Conservation (phyloP, 1,140 invertebrate genomes). For the Probaryconus sp. region DNA sequence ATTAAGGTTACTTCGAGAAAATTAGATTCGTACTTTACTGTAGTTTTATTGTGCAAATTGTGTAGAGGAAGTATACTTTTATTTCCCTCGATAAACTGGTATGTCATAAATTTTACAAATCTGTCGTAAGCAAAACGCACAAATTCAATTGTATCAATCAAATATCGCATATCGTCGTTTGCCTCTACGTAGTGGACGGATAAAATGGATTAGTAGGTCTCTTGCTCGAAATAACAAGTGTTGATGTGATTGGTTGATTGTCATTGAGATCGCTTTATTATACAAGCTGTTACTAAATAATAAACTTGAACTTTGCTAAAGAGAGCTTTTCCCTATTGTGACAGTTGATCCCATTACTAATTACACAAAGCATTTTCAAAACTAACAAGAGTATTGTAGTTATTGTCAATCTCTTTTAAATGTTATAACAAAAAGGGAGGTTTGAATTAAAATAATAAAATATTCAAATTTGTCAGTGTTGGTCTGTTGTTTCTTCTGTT, state of each 20-base stretch:
- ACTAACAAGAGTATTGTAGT: background rate
- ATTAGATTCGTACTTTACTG: no score
- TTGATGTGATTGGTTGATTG: constrained; percentile 51
- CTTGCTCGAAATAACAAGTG: constrained; percentile 68
- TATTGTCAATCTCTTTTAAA: no score
- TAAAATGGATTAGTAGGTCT: constrained; percentile 71
- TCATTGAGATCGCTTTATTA: constrained; percentile 52
- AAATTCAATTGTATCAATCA: constrained; percentile 11
- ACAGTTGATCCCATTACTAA: background rate
- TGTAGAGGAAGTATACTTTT: no score
- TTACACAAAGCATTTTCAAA: no score
- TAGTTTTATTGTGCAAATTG: no score
- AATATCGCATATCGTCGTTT: constrained; percentile 9
- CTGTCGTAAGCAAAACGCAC: background rate
- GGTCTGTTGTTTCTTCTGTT: no score
- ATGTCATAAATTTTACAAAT: background rate
- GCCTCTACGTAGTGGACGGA: constrained; percentile 38
- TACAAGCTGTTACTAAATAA: constrained; percentile 25
- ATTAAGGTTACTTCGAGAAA: no score
- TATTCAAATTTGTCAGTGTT: background rate
- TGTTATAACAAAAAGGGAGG: no score
- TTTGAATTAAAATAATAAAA: no score
- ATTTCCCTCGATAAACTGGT: background rate
- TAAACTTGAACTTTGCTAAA: constrained; percentile 23
- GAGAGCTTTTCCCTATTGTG: background rate